Evolutionary conservation across 2,888 invertebrate species (phyloP), one percentile per base, ranked within the genome.

Genomic region (Choreutis nemorana): DNA sequence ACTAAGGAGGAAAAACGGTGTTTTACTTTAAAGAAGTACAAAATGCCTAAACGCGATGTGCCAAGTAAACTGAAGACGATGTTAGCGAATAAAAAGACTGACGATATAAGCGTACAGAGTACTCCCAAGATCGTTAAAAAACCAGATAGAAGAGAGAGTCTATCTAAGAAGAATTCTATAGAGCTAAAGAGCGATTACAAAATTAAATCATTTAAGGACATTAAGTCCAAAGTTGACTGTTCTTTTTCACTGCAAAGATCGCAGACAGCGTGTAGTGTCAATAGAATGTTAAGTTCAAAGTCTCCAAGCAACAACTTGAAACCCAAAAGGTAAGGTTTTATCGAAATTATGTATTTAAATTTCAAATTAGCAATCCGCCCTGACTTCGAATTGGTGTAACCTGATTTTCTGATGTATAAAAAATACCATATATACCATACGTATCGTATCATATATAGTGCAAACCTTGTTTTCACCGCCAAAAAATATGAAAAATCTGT

Each of bases 211-310:
- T 86, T 87, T 41, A 91, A 90, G 65, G 94, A 95, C 59, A 89
- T 95, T 18, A 95, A 94, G 65, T 91, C 94, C 26, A 90, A 91
- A 67, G 88, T 93, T 35, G 82, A 83, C 40, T 83, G 84, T 50
- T 75, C 79, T 11, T 73, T 73, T 48, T 71, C 75, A 5, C 53
- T 77, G 39, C 75, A 79, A 60, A 56, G 77, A 36, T 77, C 77
- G 27, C 77, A 77, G 49, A 81, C 79, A 32, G 70, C 79, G 6
- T 71, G 75, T 44, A 73, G 71, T 51, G 73, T 79, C 28, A 65
- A 62, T 39, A 68, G 78, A 49, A 66, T 77, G 63, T 48, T 77
- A 38, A 75, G 65, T 47, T 71, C 75, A 26, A 78, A 77, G 47
- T 70, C 73, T 24, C 53, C 67, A 2, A 72, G 55, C 38, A 57